Evolutionary conservation across 2,797 vertebrate species (phyloP).

Genomic region (Kryptolebias ocellatus): DNA sequence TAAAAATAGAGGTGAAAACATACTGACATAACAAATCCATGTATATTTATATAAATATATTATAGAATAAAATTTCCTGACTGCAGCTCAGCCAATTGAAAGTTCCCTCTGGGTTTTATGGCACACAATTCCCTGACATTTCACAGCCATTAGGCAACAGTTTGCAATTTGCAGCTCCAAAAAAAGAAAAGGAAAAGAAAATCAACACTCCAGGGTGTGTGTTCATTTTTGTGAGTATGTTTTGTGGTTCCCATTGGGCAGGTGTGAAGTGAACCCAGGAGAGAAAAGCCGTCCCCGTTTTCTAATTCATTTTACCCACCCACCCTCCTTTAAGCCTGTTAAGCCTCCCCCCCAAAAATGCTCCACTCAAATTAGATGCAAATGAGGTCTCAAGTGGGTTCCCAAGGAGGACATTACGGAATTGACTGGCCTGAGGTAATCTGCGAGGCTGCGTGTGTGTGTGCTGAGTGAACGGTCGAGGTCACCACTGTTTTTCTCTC

Average conservation of each 20-base stretch:
- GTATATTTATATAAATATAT: slow-evolving; percentile 11
- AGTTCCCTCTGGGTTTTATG: slow-evolving; percentile 28
- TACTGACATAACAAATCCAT: slow-evolving; percentile 4
- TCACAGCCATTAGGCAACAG: slow-evolving; percentile 53
- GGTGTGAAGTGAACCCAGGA: slow-evolving; percentile 72
- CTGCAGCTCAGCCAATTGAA: slow-evolving; percentile 28
- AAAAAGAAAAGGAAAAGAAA: slow-evolving; percentile 13
- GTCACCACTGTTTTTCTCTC: slow-evolving; percentile 62
- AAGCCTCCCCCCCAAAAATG: slow-evolving; percentile 49
- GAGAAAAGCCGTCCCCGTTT: slow-evolving; percentile 61
- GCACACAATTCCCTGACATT: slow-evolving; percentile 37
- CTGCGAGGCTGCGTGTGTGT: slow-evolving; percentile 39
- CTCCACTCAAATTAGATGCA: slow-evolving; percentile 81
- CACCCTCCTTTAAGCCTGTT: slow-evolving; percentile 63
- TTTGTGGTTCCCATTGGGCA: slow-evolving; percentile 49
- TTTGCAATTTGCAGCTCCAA: slow-evolving; percentile 49
- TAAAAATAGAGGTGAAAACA: slow-evolving; percentile 18
- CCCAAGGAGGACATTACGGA: slow-evolving; percentile 73
- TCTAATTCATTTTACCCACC: slow-evolving; percentile 61
- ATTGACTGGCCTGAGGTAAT: slow-evolving; percentile 71
- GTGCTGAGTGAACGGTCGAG: slow-evolving; percentile 43
- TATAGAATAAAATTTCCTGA: slow-evolving; percentile 14
- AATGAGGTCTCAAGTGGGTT: slow-evolving; percentile 79
- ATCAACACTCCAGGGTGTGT: slow-evolving; percentile 50
- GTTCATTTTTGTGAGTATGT: slow-evolving; percentile 28